Evolutionary conservation across 2,113 vertebrate species (phyloP).

Genomic region (Nothocercus julius): DNA sequence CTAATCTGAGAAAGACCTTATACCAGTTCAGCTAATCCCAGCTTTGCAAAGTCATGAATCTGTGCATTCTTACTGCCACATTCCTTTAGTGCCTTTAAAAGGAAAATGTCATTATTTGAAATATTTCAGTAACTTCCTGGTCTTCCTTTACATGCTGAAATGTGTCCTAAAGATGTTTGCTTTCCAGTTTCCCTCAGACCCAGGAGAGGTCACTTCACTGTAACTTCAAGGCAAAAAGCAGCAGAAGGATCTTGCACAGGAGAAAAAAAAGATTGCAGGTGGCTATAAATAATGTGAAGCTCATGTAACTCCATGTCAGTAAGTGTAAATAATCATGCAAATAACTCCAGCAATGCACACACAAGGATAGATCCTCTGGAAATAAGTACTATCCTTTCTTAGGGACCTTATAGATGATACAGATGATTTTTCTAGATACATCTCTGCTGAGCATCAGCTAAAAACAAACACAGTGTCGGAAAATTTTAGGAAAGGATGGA

Average conservation of each 20-base stretch:
- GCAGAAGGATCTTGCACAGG: neutral
- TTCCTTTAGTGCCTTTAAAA: neutral
- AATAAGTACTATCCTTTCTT: neutral
- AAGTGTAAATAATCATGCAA: neutral
- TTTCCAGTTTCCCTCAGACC: neutral
- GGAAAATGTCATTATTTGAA: neutral
- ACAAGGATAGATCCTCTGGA: neutral
- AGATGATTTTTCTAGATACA: neutral
- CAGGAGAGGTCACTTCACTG: neutral
- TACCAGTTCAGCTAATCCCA: neutral
- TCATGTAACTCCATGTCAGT: neutral
- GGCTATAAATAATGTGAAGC: neutral
- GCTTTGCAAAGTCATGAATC: neutral
- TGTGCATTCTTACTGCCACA: neutral
- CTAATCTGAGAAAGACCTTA: neutral
- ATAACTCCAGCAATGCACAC: neutral
- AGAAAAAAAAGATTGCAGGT: neutral
- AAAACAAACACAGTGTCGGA: neutral
- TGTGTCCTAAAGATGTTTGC: neutral
- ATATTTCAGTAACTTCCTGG: neutral
- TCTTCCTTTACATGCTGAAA: neutral
- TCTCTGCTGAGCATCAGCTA: neutral
- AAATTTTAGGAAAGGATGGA: neutral
- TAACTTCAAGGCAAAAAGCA: neutral
- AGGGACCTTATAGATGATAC: neutral